Conservation (phyloP, 2,113 vertebrate genomes). For the Anser brachyrhynchus region DNA sequence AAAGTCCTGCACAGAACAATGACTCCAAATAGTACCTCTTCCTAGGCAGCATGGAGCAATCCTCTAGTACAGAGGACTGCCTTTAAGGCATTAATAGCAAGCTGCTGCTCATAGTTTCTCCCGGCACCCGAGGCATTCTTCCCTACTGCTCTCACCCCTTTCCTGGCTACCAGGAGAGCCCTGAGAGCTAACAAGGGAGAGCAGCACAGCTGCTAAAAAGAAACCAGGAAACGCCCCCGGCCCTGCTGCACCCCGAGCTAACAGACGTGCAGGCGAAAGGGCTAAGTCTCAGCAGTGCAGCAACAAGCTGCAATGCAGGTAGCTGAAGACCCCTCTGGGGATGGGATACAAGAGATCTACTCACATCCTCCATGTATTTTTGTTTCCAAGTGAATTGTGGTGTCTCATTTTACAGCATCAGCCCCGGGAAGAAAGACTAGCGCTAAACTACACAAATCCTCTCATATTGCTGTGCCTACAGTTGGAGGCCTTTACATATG, state of each 20-base stretch:
- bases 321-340: neutral
- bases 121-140: neutral
- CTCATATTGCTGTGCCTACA: slow-evolving; percentile 16
- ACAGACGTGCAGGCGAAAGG: accelerated
- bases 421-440: neutral
- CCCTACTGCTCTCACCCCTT: accelerated
- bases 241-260: too few species aligned
- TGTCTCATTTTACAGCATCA: neutral
- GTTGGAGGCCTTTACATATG: slow-evolving; percentile 26
- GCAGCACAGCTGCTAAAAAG: neutral
- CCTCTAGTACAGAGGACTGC: neutral
- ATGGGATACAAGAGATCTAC: neutral
- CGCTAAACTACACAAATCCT: slow-evolving; percentile 50
- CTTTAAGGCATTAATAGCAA: neutral
- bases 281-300: neutral
- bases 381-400: neutral
- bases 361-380: neutral
- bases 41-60: accelerated
- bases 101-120: neutral
- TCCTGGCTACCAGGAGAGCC: neutral
- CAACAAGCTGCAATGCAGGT: neutral
- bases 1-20: neutral
- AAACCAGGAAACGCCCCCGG: accelerated
- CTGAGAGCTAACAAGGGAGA: neutral
- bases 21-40: neutral